Base-by-base conservation (phyloP, 2,888 invertebrate species). In the Caenorhabditis drosophilae region DNA sequence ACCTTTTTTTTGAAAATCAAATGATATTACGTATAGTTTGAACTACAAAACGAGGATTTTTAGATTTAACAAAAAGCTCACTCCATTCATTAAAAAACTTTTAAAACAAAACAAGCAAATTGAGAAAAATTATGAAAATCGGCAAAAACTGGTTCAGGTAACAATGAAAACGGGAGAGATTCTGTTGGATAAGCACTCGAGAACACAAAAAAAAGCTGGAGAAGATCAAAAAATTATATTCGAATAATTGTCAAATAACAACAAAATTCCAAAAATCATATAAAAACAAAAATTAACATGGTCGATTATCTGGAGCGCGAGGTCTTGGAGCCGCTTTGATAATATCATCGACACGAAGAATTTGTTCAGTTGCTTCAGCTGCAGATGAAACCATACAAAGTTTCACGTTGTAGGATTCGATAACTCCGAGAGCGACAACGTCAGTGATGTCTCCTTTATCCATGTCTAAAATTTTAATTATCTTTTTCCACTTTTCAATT, bases 401-500 rank as follows among this genome's bases (percentile, higher is more conserved):
- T 85, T 99, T 99, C 7, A 99, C 97, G 27, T 92, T 92, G 87
- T 90, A 95, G 0, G 97, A 95, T 86, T 99, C 98, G 0, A 94
- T 93, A 77, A 99, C 90, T 44, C 96, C 97, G 64, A 95, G 86
- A 46, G 88, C 88, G 78, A 89, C 89, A 91, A 99, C 95, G 86
- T 95, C 93, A 4, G 90, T 93, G 11, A 94, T 87, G 80, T 88
- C 88, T 4, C 96, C 97, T 44, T 88, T 87, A 9, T 91, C 89
- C 92, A 96, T 96, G 84, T 97, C 93, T 90, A 78, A 51, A 82
- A 31, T 31, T 31, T 31, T 31, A 9, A 31, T 31, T 6, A 16
- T 26, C 23, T 9, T 45, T 26, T 2, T 45, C 42, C 42, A 42
- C 7, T 6, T 22, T 36, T n/a, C n/a, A 36, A 36, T 15, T 36